Base-by-base conservation (phyloP, 2,888 invertebrate genomes). In the Cecidostiba fungosa region DNA sequence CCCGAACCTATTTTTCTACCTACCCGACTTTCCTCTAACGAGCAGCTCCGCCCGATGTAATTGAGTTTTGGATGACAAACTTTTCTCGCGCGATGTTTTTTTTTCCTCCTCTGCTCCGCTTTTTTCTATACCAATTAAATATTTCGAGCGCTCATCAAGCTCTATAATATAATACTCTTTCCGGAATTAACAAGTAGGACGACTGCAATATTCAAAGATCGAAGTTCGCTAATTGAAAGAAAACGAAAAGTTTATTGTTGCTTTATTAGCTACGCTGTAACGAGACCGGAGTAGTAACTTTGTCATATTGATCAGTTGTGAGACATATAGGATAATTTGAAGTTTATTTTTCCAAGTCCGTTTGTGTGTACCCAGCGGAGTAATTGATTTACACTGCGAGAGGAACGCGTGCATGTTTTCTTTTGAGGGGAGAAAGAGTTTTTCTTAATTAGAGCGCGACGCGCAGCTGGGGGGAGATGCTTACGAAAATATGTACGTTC, bases 41-140 rank as follows among this genome's bases (percentile, higher is more conserved):
- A 77, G 77, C 77, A 23, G 36, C 43, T 10, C 32, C n/a, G 32
- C 29, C 19, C 54, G 1, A 10, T 66, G 66, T 77, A 66, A 77
- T 77, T 77, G 19, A 66, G 66, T 66, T 77, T 77, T 39, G 16
- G 12, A 39, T 39, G 43, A 29, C n/a, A n/a, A 39, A 29, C 66
- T 66, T 66, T 66, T 8, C 3, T 29, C 0, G 23, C 16, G 6
- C 23, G 50, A 26, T 10, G 8, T 47, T 10, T 23, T 26, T 47
- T 39, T 73, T 73, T 73, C 10, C 10, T 12, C 43, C 43, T 2
- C 43, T 12, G 5, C 16, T 3, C 50, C 3, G 1, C n/a, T 72
- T 10, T 39, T 72, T 72, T n/a, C 50, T 50, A 23, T 16, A 74
- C 14, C 26, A 50, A 50, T 74, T 50, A 66, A 66, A 29, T 59